phyloP scores from a whole-genome alignment of 64 coral and sea anemone species.

The Stichodactyla mertensii region DNA sequence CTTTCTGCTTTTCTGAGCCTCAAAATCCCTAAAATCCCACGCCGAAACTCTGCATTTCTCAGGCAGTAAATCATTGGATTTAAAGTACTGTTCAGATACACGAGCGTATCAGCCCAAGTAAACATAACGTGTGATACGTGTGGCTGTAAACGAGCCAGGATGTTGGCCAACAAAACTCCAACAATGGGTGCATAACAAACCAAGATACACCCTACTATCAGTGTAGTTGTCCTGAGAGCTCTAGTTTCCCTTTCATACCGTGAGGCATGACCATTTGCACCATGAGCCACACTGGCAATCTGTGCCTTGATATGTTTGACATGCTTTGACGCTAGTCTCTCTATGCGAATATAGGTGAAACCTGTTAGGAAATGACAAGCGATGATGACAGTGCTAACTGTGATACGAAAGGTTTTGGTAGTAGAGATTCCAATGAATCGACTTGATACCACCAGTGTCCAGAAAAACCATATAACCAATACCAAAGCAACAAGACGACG shows the following conservation, averaged over 20 bases:
- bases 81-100: conserved; percentile 20
- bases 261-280: background rate
- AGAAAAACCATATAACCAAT: conserved; percentile 10
- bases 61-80: conserved; percentile 34
- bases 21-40: conserved; percentile 7
- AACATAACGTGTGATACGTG: background rate
- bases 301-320: conserved; percentile 12
- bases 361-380: conserved; percentile 11
- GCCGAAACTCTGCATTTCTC: conserved; percentile 28
- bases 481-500: background rate
- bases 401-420: conserved; percentile 17
- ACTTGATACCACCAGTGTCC: conserved; percentile 17
- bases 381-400: conserved; percentile 15
- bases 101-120: conserved; percentile 20
- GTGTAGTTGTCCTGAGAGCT: conserved; percentile 20
- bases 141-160: background rate
- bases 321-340: conserved; percentile 30
- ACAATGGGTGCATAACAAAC: conserved; percentile 21
- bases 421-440: conserved; percentile 19
- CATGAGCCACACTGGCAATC: background rate
- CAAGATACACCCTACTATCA: conserved; percentile 15
- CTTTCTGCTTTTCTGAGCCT: background rate
- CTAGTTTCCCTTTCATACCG: background rate
- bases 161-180: conserved; percentile 14
- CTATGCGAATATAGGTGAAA: conserved; percentile 2